A percentile compares a stretch with the other conserved stretches of the same genome.
Conservation (phyloP, 2,797 vertebrate genomes). For the Smutsia temminckii region DNA sequence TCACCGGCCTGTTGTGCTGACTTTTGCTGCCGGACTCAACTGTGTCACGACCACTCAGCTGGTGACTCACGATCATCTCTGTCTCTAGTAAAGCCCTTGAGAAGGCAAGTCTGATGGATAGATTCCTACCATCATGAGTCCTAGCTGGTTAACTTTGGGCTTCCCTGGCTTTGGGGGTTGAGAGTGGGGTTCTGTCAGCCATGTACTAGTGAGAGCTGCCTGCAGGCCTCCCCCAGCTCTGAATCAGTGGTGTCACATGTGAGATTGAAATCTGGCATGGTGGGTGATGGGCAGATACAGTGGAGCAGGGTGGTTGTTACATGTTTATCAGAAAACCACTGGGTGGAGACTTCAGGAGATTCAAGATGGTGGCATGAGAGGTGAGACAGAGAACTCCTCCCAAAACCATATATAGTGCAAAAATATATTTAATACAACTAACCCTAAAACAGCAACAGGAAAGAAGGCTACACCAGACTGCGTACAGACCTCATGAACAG, state of each 20-base stretch:
- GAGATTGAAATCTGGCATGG: background rate
- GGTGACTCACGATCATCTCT: background rate
- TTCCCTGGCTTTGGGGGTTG: background rate
- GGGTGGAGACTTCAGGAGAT: no score
- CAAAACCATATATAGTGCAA: no score
- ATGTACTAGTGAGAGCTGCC: background rate
- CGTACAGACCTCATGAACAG: no score
- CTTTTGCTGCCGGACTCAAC: background rate
- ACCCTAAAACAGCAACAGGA: no score
- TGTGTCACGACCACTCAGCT: background rate
- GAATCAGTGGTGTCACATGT: accelerated
- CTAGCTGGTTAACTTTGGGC: no score
- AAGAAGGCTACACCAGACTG: no score
- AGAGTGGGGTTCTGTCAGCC: background rate
- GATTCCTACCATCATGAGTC: background rate
- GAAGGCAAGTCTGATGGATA: background rate
- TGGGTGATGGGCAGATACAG: accelerated
- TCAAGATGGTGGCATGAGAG: no score
- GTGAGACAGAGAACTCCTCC: no score
- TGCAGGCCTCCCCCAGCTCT: background rate
- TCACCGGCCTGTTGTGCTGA: background rate
- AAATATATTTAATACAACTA: no score
- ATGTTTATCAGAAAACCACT: background rate
- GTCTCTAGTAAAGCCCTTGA: background rate
- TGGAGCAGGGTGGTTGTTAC: accelerated